These are phyloP conservation scores for Sinodicranocentrus sp. DNA, from an alignment of 2,888 invertebrate genomes.

Conservation along the genomic window DNA sequence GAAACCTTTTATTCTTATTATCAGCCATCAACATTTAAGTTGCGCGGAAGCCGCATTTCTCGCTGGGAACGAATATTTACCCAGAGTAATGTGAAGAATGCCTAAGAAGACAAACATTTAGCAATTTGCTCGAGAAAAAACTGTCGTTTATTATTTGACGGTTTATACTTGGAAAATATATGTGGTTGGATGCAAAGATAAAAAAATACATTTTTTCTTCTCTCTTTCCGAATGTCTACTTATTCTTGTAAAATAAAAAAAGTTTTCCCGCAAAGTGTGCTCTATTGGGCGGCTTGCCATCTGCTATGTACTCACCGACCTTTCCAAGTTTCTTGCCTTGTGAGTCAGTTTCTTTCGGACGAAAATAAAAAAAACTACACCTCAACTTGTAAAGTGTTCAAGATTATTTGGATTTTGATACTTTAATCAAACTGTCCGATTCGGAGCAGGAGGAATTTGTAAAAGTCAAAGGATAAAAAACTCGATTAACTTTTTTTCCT, in stretches of 20 bases:
- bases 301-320: constrained; percentile 6
- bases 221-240: neutral
- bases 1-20: neutral
- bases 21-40: neutral
- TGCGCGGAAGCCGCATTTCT: neutral
- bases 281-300: constrained; percentile 46
- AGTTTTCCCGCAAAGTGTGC: constrained; percentile 1
- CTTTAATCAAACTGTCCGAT: constrained; percentile 55
- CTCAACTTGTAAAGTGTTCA: constrained; percentile 12
- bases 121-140: neutral
- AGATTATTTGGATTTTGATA: constrained; percentile 43
- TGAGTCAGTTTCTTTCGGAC: neutral
- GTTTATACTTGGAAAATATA: neutral
- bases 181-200: neutral
- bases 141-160: constrained; percentile 16
- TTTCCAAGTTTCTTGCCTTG: constrained; percentile 35
- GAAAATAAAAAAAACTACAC: neutral
- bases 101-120: constrained; percentile 27
- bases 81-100: neutral
- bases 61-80: neutral
- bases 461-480: constrained; percentile 46
- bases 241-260: constrained; percentile 1
- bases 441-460: constrained; percentile 36
- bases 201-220: neutral
- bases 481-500: constrained; percentile 42